Conservation (phyloP, 2,888 invertebrate genomes). For the Alentia gelatinosa region DNA sequence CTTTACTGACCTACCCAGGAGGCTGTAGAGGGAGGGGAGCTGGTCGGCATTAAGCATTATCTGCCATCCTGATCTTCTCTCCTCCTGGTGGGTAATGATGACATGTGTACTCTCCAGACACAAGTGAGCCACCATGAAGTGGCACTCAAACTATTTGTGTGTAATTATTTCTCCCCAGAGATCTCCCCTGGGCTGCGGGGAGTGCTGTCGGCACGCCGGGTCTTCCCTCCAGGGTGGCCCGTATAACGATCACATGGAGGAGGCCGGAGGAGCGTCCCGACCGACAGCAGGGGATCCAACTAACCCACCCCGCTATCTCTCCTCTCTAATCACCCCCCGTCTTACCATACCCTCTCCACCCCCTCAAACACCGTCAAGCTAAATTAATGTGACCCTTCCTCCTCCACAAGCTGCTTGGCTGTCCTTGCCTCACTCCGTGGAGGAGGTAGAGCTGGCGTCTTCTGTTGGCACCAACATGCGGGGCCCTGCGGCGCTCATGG, state of each 20-base stretch:
- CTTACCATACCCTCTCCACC: not conserved
- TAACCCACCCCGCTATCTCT: not conserved
- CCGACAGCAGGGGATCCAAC: not conserved
- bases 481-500: not conserved
- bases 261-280: not conserved
- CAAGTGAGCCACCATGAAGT: conserved; percentile 4
- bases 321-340: not conserved
- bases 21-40: not conserved
- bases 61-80: not conserved
- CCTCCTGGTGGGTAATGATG: not conserved
- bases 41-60: not conserved
- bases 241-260: not conserved
- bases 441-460: not conserved
- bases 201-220: not conserved
- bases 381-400: not conserved
- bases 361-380: not conserved
- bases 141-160: conserved; percentile 29
- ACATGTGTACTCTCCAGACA: conserved; percentile 1
- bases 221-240: conserved; percentile 1
- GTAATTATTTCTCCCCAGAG: conserved; percentile 5
- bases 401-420: not conserved
- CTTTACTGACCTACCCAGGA: too few species aligned
- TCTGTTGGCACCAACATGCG: not conserved
- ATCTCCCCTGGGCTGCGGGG: not conserved
- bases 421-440: not conserved